Evolutionary conservation across 2,797 vertebrate genomes (phyloP).

Genomic region (Caiman crocodilus): DNA sequence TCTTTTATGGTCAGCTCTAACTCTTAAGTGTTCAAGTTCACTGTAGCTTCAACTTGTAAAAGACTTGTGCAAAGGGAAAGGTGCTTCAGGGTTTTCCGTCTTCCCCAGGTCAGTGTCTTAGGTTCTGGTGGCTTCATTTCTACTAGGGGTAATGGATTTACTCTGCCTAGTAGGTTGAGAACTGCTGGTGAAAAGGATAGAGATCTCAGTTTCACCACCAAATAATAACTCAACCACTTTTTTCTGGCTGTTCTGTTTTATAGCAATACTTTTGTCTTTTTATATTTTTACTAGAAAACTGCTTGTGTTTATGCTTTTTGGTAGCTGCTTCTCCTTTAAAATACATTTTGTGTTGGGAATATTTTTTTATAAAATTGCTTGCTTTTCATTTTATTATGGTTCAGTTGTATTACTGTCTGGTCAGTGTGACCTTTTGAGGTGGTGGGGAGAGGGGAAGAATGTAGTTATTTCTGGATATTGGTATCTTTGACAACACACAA

Average conservation of each 20-base stretch:
- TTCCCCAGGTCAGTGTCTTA: not conserved
- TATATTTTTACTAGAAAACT: not conserved
- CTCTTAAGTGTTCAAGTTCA: not conserved
- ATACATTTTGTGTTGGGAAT: too few species aligned
- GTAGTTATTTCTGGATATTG: not conserved
- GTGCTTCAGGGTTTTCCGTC: not conserved
- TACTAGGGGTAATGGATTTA: too few species aligned
- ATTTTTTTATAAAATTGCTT: too few species aligned
- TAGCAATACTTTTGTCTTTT: not conserved
- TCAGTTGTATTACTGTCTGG: not conserved
- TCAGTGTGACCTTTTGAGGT: not conserved
- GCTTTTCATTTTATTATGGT: not conserved
- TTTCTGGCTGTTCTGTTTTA: not conserved
- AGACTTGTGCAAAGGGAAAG: not conserved
- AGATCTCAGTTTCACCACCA: not conserved
- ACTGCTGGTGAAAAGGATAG: not conserved
- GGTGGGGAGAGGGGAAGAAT: too few species aligned
- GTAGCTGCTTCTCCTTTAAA: not conserved
- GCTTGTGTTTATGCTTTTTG: not conserved
- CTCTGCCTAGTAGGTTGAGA: not conserved
- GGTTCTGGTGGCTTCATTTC: not conserved
- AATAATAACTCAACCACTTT: not conserved
- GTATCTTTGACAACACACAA: not conserved
- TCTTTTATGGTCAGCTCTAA: not conserved
- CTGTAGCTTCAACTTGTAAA: slow-evolving; percentile 16